Base-by-base conservation (phyloP, 2,113 vertebrate genomes). In the Tangachromis dhanisi region DNA sequence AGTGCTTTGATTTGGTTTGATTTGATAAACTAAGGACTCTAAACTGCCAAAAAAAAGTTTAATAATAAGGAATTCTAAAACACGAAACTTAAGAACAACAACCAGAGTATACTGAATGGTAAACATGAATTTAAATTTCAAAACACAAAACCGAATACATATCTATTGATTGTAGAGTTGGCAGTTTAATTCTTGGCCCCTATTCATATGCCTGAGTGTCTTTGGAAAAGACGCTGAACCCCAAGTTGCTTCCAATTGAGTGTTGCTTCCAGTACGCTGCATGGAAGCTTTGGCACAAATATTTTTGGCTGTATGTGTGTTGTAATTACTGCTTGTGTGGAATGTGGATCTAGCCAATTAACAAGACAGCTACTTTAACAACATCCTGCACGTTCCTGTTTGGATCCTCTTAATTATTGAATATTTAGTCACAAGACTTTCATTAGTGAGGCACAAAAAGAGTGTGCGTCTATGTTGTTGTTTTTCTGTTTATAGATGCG, bases 371-470 rank as follows among this genome's bases (percentile, higher is more conserved):
- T 26, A 31, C 54, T 79, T 73, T 38, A 80, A 61, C 73, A 63
- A 38, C 55, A 63, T 80, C 73, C 11, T 59, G 26, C 26, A 21
- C 26, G 9, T 21, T 59, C 26, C 66, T 17, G 16, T 76, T 42
- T 61, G 31, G 31, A 17, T n/a, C 10, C 51, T 78, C 4, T 68
- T 85, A 85, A 88, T 88, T 84, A 85, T 80, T 47, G 16, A 79
- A 68, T 19, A 35, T 71, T 73, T 81, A 87, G 33, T 88, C 31
- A 80, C 17, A 33, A 71, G 61, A 8, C 35, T 49, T 68, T 24
- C 12, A 68, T 55, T 82, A 17, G 78, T 3, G 31, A 79, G 24
- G 13, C 17, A 31, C 31, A 61, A 12, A 81, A 54, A 19, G 19
- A 57, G 26, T 80, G 6, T 71, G 35, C 2, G 1, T 49, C 38